Conservation (phyloP, 2,888 invertebrate genomes). For the Lapara coniferarum region DNA sequence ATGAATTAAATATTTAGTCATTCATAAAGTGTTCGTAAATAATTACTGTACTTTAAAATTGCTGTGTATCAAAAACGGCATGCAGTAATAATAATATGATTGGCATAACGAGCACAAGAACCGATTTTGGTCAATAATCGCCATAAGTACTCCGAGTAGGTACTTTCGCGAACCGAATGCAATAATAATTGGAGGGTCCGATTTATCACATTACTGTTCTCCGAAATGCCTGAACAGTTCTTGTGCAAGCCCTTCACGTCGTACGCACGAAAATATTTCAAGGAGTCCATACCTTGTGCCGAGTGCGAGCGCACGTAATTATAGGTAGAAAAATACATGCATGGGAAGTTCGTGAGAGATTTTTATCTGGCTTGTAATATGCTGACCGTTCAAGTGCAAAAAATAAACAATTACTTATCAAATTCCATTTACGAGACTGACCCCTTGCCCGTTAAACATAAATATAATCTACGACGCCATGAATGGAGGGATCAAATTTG, state of each 20-base stretch:
- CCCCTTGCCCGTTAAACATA: constrained; percentile 61
- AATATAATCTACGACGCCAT: constrained; percentile 59
- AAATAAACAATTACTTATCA: constrained; percentile 63
- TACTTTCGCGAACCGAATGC: constrained; percentile 79
- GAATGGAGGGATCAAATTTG: constrained; percentile 72
- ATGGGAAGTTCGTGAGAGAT: constrained; percentile 69
- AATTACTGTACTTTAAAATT: constrained; percentile 30
- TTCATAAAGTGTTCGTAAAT: constrained; percentile 36
- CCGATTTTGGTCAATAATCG: constrained; percentile 81
- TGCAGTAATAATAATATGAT: constrained; percentile 56
- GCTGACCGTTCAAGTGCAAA: constrained; percentile 71
- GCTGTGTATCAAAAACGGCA: constrained; percentile 25
- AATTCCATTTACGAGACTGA: constrained; percentile 58
- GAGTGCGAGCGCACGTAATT: constrained; percentile 61
- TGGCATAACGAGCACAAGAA: constrained; percentile 77
- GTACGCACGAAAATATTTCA: constrained; percentile 80
- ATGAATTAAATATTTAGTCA: constrained; percentile 12
- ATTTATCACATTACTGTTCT: constrained; percentile 81
- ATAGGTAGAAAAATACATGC: constrained; percentile 78
- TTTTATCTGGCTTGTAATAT: constrained; percentile 66
- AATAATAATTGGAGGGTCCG: constrained; percentile 82
- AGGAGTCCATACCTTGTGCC: constrained; percentile 67
- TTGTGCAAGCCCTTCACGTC: constrained; percentile 79
- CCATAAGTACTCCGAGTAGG: constrained; percentile 72
- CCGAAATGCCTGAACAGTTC: constrained; percentile 78